These are phyloP conservation scores for Pseudocheirus occidentalis DNA, from an alignment of 2,797 vertebrate genomes.

Conservation along the genomic window DNA sequence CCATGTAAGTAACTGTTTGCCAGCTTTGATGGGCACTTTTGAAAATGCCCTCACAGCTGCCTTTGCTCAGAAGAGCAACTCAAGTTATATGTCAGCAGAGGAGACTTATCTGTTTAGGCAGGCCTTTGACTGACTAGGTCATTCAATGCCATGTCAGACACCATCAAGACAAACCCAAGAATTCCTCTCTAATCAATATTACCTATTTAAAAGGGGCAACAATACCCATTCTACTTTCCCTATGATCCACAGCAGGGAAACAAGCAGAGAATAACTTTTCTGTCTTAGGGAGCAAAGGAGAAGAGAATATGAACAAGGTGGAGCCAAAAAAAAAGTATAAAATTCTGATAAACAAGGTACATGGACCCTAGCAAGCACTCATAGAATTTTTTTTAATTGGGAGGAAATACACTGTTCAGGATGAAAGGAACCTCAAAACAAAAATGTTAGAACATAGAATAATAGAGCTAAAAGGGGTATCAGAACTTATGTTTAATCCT, in stretches of 20 bases:
- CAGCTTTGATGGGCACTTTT: neutral
- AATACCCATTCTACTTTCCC: neutral
- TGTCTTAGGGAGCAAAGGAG: neutral
- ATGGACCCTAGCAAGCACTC: neutral
- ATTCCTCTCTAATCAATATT: neutral
- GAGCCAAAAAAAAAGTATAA: neutral
- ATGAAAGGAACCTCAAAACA: neutral
- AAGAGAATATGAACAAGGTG: neutral
- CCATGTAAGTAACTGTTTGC: neutral
- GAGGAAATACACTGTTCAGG: neutral
- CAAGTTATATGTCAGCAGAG: neutral
- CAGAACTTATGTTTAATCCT: neutral
- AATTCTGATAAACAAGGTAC: neutral
- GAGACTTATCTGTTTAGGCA: neutral
- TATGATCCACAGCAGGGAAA: neutral
- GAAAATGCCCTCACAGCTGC: neutral
- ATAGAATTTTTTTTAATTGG: neutral
- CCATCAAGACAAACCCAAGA: neutral
- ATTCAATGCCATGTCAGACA: neutral
- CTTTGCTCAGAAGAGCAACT: neutral
- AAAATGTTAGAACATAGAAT: neutral
- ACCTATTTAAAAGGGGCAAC: neutral
- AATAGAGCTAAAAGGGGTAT: neutral
- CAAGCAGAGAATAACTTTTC: neutral
- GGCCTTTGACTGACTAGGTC: neutral